Evolutionary conservation across 2,888 invertebrate species (phyloP).

Genomic region (Chalcosyrphus nemorum): DNA sequence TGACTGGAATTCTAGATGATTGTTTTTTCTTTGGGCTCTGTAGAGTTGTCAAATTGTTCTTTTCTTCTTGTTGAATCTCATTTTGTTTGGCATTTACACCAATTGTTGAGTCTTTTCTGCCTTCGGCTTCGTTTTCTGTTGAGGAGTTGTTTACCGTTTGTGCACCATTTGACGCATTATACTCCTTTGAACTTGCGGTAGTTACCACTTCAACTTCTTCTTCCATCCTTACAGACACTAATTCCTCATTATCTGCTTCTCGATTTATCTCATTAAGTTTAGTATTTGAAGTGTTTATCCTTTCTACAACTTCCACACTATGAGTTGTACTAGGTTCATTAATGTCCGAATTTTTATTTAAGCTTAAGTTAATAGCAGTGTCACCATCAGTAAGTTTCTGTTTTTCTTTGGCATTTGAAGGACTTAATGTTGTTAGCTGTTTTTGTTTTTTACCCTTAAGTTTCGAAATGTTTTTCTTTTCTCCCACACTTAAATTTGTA

Average conservation of each 20-base stretch:
- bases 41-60: neutral
- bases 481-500: too few species aligned
- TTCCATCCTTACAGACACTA: neutral
- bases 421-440: neutral
- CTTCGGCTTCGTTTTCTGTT: too few species aligned
- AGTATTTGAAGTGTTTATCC: neutral
- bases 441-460: neutral
- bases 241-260: neutral
- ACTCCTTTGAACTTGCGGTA: neutral
- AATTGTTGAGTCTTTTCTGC: neutral
- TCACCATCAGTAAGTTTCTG: neutral
- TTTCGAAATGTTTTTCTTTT: neutral
- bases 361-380: too few species aligned
- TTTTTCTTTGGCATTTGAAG: neutral
- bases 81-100: neutral
- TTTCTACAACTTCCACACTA: neutral
- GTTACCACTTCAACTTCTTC: neutral
- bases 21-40: slow-evolving; percentile 9
- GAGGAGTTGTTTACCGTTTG: neutral
- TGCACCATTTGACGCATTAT: neutral
- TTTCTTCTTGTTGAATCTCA: too few species aligned
- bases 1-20: slow-evolving; percentile 78
- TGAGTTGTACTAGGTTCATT: neutral
- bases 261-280: neutral
- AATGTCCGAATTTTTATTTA: too few species aligned